Evolutionary conservation across 2,888 invertebrate species (phyloP), one percentile per base, ranked within the genome.

Genomic region (Cyclophora albipunctata): DNA sequence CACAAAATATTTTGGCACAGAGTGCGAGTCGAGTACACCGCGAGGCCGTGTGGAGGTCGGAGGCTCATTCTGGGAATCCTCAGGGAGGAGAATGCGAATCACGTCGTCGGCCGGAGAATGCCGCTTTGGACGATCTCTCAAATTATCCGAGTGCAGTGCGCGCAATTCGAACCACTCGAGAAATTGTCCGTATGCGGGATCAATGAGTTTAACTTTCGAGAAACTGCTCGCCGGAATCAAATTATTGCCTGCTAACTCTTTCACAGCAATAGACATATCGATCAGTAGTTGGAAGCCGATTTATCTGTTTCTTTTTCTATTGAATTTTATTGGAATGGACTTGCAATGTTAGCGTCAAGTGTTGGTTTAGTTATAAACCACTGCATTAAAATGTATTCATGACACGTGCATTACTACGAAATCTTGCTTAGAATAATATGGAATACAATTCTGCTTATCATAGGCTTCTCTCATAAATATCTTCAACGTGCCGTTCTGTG

Each of bases 1-100:
- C 67, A 63, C 60, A 63, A 71, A 71, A 69, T 67, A 63, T 70
- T 67, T 77, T 73, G 73, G 73, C 71, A 73, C 69, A 64, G 68
- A 68, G 69, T 64, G 67, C 57, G 20, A 20, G 20, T 20, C 58
- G 51, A 49, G 51, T 54, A 60, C 56, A 54, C 52, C 60, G 55
- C 59, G 62, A 59, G 62, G 56, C 55, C 59, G 59, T 58, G 60
- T 63, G 60, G 60, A 68, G 64, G 58, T 53, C 53, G 37, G 37
- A 43, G 43, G 43, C 66, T 66, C 61, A 59, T 64, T 65, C 62
- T 60, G 59, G 59, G 62, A 62, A 64, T 67, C 73, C 59, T 67
- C 58, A 50, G 57, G 54, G 69, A 52, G 50, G 58, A 60, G 73
- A 75, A 77, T 76, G 71, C 71, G 75, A 76, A 75, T 75, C 76